Percentiles rank a stretch among this genome's conserved stretches.
Conservation (phyloP, 2,888 invertebrate genomes). For the Julus scanicus region DNA sequence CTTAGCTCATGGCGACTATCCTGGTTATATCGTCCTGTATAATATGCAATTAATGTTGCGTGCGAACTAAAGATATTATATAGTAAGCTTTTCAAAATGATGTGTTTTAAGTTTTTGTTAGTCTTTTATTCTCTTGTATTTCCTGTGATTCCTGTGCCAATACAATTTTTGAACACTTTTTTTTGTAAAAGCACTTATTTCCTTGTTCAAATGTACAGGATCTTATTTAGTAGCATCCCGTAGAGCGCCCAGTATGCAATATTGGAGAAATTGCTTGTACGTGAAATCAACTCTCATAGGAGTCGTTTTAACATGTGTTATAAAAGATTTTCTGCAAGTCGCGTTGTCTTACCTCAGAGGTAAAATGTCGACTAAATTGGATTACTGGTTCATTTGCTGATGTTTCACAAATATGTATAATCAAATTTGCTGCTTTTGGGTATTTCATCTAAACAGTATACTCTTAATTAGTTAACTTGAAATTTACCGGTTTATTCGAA, state of each 20-base stretch:
- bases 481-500: no score
- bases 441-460: no score
- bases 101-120: neutral
- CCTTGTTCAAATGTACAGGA: neutral
- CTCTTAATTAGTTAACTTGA: no score
- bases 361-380: neutral
- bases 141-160: neutral
- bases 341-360: neutral
- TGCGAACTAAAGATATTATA: no score
- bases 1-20: neutral
- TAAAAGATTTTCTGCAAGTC: neutral
- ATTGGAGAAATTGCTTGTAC: slow-evolving; percentile 18
- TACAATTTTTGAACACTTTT: neutral
- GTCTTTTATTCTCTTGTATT: neutral
- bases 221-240: neutral
- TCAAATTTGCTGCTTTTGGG: no score
- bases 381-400: neutral
- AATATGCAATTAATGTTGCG: no score
- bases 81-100: neutral
- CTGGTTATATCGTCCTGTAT: no score
- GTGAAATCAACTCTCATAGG: slow-evolving; percentile 3
- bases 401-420: neutral
- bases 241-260: slow-evolving; percentile 13
- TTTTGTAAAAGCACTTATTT: neutral
- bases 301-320: slow-evolving; percentile 11